Percentiles rank a stretch among this genome's conserved stretches.
Conservation (phyloP, 2,888 invertebrate species). For the Marasmarcha lunaedactyla region DNA sequence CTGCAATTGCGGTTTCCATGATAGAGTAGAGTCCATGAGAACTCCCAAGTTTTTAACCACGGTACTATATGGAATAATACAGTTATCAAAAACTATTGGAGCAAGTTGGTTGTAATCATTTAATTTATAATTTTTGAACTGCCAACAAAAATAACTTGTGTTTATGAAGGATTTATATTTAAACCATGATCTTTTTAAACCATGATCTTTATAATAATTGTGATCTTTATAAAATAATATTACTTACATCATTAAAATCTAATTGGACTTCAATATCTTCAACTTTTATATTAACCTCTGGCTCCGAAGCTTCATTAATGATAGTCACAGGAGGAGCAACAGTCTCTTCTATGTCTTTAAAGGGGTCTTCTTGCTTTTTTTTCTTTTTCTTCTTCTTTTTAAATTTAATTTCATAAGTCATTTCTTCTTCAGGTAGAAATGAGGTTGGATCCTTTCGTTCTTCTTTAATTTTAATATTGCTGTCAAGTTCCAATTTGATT, state of each 20-base stretch:
- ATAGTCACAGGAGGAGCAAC: conserved; percentile 14
- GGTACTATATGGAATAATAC: no score
- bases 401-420: conserved; percentile 55
- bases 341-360: conserved; percentile 42
- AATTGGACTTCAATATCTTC: conserved; percentile 58
- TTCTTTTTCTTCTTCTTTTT: conserved; percentile 45
- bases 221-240: no score
- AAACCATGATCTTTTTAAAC: no score
- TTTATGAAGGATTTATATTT: no score
- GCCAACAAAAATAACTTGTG: no score
- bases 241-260: conserved; percentile 57
- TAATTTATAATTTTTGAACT: no score
- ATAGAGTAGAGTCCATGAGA: no score
- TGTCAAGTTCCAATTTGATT: conserved; percentile 16
- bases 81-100: no score
- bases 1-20: no score
- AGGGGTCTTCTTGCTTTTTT: conserved; percentile 43
- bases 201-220: no score
- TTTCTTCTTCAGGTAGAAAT: conserved; percentile 50
- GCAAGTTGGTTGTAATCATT: no score
- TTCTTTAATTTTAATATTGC: conserved; percentile 1
- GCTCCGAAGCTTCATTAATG: conserved; percentile 29
- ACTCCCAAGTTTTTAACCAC: no score
- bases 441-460: conserved; percentile 46
- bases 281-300: conserved; percentile 53